Evolutionary conservation across 2,888 invertebrate genomes (phyloP).

Genomic region (Parnassius glacialis): DNA sequence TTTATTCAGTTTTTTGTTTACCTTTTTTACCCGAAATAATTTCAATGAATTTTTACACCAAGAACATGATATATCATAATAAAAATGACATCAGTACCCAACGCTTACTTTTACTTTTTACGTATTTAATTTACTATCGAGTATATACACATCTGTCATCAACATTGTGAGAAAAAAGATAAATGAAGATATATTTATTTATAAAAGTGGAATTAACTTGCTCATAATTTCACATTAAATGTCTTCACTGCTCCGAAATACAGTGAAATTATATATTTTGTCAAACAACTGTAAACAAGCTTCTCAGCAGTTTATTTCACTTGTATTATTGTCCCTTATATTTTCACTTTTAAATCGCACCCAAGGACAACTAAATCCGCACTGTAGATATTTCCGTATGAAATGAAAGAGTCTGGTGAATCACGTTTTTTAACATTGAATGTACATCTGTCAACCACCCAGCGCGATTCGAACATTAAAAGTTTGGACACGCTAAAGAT

Average conservation of each 20-base stretch:
- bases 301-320: conserved; percentile 33
- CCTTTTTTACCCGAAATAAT: too few species aligned
- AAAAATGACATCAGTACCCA: not conserved
- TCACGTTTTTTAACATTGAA: conserved; percentile 61
- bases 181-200: not conserved
- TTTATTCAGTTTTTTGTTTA: too few species aligned
- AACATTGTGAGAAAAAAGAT: not conserved
- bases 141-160: not conserved
- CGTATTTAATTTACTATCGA: too few species aligned
- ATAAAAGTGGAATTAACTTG: conserved; percentile 4
- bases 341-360: conserved; percentile 58
- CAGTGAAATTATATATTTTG: conserved; percentile 18
- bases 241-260: conserved; percentile 12
- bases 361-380: conserved; percentile 76
- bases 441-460: conserved; percentile 61
- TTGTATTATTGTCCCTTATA: conserved; percentile 67
- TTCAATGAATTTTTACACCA: too few species aligned
- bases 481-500: conserved; percentile 56
- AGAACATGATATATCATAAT: too few species aligned
- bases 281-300: conserved; percentile 17
- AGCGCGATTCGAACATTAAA: conserved; percentile 58
- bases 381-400: conserved; percentile 71
- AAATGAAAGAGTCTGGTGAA: conserved; percentile 70
- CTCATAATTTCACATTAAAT: conserved; percentile 19
- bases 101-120: not conserved